Base-by-base conservation (phyloP, 2,113 vertebrate species). In the Pollimyrus isidori region DNA sequence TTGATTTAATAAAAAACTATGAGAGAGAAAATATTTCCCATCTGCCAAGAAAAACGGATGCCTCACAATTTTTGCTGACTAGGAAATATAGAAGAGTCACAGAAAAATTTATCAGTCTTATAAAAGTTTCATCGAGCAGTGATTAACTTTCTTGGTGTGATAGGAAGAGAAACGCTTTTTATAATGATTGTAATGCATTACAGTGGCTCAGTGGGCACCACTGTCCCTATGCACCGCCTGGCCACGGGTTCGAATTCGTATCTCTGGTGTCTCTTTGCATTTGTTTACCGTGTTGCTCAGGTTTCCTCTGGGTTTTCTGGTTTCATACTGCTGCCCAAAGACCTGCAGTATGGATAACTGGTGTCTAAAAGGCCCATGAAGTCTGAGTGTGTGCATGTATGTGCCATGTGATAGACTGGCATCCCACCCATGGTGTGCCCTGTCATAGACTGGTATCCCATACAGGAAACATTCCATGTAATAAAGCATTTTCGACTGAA, bases 1-100 rank as follows among this genome's bases (percentile, higher is more conserved):
- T 80, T 80, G 35, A 80, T 80, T 80, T 80, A 80, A 80, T 80
- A 80, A 42, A 65, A 80, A 80, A 80, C 73, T 42, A 80, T 80
- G 73, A 80, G 73, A 39, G 69, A 80, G 73, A 42, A 80, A 80
- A 80, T 80, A 80, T 80, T 80, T 80, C 35, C 73, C 73, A 80
- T 80, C 73, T 42, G 73, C 35, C 35, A 80, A 35, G 35, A 35
- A 11, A 42, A 80, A 80, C 30, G 73, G 73, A 80, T 80, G 73
- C 73, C 73, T 80, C 73, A 19, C 35, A 80, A 39, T 39, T 80
- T 76, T 80, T 80, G 73, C 73, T 80, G 73, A 80, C 73, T 19
- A 80, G 17, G 73, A 80, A 80, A 42, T 80, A 42, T 80, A 80
- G 15, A 80, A 42, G n/a, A 80, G 35, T 76, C 69, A 76, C 4